phyloP scores from a whole-genome alignment of 2,113 vertebrate genomes.

The Gracilinanus agilis region DNA sequence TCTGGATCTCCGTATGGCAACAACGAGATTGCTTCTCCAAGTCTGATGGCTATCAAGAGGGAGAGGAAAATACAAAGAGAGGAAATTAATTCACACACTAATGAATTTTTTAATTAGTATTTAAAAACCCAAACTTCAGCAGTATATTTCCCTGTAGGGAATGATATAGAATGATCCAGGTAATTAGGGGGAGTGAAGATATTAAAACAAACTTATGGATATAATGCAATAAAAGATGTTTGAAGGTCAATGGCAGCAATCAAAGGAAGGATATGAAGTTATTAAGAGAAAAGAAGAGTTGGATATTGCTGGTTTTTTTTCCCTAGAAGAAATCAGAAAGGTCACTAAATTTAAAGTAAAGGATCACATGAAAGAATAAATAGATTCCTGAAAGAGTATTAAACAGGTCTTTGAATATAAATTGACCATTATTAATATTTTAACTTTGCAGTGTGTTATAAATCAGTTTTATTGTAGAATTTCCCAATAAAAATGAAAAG shows the following conservation, averaged over 20 bases:
- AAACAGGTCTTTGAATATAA: conserved; percentile 52
- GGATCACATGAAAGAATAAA: conserved; percentile 14
- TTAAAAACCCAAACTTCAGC: conserved; percentile 84
- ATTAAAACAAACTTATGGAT: conserved; percentile 83
- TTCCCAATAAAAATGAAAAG: conserved; percentile 49
- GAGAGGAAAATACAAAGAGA: conserved; percentile 77
- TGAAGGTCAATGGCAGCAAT: conserved; percentile 80
- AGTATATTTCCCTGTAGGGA: conserved; percentile 82
- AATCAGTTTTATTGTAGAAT: conserved; percentile 45
- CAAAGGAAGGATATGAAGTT: conserved; percentile 66
- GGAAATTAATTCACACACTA: conserved; percentile 85
- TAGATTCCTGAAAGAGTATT: conserved; percentile 4
- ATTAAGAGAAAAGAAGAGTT: conserved; percentile 54
- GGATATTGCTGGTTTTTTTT: background rate
- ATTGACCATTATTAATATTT: conserved; percentile 58
- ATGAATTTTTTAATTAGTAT: conserved; percentile 89
- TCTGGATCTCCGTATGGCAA: conserved; percentile 66
- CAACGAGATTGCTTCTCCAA: conserved; percentile 71
- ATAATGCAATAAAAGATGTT: conserved; percentile 71
- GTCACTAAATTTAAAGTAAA: conserved; percentile 65
- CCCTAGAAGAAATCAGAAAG: conserved; percentile 35
- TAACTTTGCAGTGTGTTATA: conserved; percentile 45
- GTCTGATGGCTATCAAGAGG: conserved; percentile 81
- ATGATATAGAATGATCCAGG: conserved; percentile 80
- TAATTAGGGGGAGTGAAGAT: conserved; percentile 83